Evolutionary conservation across 2,888 invertebrate genomes (phyloP).

Genomic region (Philonicus albiceps): DNA sequence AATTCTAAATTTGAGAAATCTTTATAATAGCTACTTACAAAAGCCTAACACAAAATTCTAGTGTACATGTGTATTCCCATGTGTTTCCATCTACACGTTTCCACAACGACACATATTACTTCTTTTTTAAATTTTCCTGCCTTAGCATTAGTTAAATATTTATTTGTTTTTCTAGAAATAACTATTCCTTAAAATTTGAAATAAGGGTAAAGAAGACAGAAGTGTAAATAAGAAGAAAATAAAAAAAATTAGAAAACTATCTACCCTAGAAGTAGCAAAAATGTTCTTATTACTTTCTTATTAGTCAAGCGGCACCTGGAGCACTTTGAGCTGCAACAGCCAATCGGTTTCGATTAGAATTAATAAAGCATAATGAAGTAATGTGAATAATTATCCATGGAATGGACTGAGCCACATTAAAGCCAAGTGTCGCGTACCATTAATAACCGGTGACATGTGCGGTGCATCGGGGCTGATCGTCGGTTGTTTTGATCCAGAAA

Average conservation of each 20-base stretch:
- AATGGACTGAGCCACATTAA: background rate
- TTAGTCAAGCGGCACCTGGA: background rate
- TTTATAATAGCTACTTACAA: too few species aligned
- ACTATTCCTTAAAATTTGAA: too few species aligned
- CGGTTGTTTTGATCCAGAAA: conserved; percentile 19
- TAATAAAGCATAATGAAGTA: background rate
- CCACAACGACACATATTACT: too few species aligned
- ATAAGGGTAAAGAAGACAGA: background rate
- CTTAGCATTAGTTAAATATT: too few species aligned
- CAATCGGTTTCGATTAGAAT: background rate
- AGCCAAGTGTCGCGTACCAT: conserved; percentile 6
- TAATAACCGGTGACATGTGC: conserved; percentile 10
- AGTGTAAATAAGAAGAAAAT: too few species aligned
- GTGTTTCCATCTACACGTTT: too few species aligned
- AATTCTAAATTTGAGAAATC: too few species aligned
- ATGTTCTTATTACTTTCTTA: background rate
- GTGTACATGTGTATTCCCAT: too few species aligned
- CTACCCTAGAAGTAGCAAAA: background rate
- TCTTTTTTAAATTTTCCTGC: too few species aligned
- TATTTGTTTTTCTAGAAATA: too few species aligned
- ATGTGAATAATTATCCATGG: background rate
- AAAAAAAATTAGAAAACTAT: background rate
- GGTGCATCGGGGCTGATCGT: background rate
- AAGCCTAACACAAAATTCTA: too few species aligned
- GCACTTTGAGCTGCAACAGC: background rate